Evolutionary conservation across 2,113 vertebrate genomes (phyloP).

Genomic region (Fulmarus glacialis): DNA sequence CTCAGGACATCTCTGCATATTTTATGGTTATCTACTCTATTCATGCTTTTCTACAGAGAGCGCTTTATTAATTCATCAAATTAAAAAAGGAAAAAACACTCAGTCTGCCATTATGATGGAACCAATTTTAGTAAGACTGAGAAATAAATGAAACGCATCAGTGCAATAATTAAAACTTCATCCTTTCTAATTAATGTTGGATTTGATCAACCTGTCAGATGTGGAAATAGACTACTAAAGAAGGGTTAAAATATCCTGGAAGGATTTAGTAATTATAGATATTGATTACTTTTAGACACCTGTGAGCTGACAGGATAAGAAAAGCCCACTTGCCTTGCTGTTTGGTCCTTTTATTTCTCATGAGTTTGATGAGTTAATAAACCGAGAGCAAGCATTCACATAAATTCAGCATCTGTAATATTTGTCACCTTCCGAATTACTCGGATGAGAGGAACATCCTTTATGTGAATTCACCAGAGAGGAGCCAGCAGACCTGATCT

Average conservation of each 20-base stretch:
- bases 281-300: constrained; percentile 75
- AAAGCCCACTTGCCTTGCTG: constrained; percentile 56
- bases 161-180: constrained; percentile 12
- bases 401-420: constrained; percentile 81
- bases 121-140: background rate
- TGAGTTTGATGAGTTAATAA: constrained; percentile 83
- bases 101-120: background rate
- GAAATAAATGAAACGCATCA: constrained; percentile 5
- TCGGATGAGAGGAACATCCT: constrained; percentile 73
- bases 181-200: constrained; percentile 46
- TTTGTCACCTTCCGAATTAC: constrained; percentile 79
- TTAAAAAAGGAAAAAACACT: background rate
- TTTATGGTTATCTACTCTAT: background rate
- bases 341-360: constrained; percentile 74
- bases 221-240: background rate
- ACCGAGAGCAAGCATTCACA: constrained; percentile 73
- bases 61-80: background rate
- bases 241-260: constrained; percentile 69
- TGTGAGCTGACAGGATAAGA: constrained; percentile 68
- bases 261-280: constrained; percentile 73
- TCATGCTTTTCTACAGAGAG: background rate
- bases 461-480: constrained; percentile 75
- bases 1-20: background rate
- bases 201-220: background rate
- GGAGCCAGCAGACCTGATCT: constrained; percentile 28